Conservation (phyloP, 2,113 vertebrate species). For the Orientallactaga bullata region DNA sequence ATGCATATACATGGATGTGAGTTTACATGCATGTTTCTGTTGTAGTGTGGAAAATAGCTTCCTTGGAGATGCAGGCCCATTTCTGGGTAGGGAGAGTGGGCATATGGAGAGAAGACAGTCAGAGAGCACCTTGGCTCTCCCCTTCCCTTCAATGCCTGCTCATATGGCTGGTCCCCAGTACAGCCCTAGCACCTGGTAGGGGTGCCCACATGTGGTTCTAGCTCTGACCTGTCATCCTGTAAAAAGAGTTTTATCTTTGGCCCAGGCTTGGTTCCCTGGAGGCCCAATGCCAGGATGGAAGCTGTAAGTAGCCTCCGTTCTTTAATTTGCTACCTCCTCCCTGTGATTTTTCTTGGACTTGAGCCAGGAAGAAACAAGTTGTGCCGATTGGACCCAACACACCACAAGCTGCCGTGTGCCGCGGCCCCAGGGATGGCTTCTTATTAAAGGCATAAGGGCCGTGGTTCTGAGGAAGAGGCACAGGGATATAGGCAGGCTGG, state of each 20-base stretch:
- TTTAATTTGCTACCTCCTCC: slow-evolving; percentile 51
- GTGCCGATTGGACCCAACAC: neutral
- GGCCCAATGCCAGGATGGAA: neutral
- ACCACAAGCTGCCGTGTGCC: neutral
- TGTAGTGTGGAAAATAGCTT: neutral
- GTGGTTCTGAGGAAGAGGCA: neutral
- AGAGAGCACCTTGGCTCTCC: neutral
- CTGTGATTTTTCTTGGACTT: slow-evolving; percentile 62
- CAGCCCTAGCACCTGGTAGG: neutral
- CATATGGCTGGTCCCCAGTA: neutral
- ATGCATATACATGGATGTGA: neutral
- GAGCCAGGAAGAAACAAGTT: slow-evolving; percentile 65
- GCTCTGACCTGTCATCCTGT: neutral
- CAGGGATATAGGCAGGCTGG: neutral
- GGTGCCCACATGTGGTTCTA: neutral
- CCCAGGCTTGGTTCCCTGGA: neutral
- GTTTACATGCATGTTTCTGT: neutral
- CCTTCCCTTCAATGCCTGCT: neutral
- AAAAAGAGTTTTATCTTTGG: slow-evolving; percentile 28
- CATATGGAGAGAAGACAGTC: neutral
- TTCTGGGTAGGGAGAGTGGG: neutral
- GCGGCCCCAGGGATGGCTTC: neutral
- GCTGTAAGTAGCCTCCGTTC: neutral
- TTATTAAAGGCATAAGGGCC: neutral
- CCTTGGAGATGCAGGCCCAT: neutral